These are phyloP conservation scores for Cettia cetti DNA, from an alignment of 2,113 vertebrate species.

Conservation along the genomic window DNA sequence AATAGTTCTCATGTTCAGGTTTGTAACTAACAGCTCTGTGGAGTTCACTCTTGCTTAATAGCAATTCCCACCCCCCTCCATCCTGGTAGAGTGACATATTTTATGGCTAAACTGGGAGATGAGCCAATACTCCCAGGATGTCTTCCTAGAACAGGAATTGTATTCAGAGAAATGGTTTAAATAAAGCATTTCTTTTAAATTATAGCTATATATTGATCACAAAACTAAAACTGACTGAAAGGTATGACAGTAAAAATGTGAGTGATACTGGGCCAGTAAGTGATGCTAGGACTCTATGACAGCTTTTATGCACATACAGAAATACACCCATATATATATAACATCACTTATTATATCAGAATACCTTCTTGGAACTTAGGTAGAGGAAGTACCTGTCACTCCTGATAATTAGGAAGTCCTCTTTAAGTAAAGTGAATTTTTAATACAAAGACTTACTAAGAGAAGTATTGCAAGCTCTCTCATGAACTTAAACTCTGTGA, in stretches of 20 bases:
- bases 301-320: not conserved
- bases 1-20: not conserved
- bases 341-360: not conserved
- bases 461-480: not conserved
- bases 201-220: conserved; percentile 5
- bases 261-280: not conserved
- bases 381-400: not conserved
- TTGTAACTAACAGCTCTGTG: not conserved
- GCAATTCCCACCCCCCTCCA: not conserved
- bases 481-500: not conserved
- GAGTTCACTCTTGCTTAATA: not conserved
- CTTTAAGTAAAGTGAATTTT: not conserved
- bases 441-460: not conserved
- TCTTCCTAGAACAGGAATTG: conserved; percentile 12
- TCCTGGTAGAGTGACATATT: not conserved
- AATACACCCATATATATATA: not conserved
- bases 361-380: not conserved
- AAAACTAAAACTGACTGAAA: conserved; percentile 23
- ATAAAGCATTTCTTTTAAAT: not conserved
- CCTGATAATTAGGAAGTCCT: not conserved
- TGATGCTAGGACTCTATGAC: not conserved
- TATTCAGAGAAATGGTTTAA: not conserved
- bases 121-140: not conserved
- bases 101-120: conserved; percentile 22
- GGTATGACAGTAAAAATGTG: not conserved